Evolutionary conservation across 2,113 vertebrate genomes (phyloP).

Genomic region (Bufo gargarizans): DNA sequence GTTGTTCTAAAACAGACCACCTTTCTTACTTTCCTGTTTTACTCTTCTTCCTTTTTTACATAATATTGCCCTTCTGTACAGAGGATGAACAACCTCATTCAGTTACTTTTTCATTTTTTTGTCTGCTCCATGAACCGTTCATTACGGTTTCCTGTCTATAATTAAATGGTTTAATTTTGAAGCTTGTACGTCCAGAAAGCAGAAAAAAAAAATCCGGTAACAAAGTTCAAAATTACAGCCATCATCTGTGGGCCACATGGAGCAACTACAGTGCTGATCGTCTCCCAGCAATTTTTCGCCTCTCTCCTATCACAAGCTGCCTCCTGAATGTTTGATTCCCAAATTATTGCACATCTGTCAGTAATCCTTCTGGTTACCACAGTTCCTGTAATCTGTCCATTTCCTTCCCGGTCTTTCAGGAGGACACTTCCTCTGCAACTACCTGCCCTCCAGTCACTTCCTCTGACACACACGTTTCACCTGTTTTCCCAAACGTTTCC

Average conservation of each 20-base stretch:
- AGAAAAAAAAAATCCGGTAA: not conserved
- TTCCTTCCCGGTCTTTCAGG: not conserved
- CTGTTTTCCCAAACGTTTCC: not conserved
- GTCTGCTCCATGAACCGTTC: not conserved
- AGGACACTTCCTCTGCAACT: not conserved
- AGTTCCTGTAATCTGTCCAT: not conserved
- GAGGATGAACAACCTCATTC: not conserved
- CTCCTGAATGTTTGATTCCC: not conserved
- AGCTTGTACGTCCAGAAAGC: not conserved
- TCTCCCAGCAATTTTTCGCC: not conserved
- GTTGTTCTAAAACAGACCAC: no score
- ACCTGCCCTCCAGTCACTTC: slow-evolving; percentile 12
- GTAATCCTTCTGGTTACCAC: not conserved
- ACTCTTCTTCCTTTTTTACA: not conserved
- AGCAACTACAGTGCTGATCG: not conserved
- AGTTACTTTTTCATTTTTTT: not conserved
- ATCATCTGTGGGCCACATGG: not conserved
- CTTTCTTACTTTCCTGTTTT: no score
- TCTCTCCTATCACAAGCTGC: not conserved
- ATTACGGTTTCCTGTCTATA: not conserved
- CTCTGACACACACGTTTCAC: not conserved
- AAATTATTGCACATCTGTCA: not conserved
- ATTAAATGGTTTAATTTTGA: not conserved
- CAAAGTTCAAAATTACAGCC: not conserved
- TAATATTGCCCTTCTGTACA: not conserved